Base-by-base conservation (phyloP, 1,140 invertebrate species). In the Sitobion miscanthi region DNA sequence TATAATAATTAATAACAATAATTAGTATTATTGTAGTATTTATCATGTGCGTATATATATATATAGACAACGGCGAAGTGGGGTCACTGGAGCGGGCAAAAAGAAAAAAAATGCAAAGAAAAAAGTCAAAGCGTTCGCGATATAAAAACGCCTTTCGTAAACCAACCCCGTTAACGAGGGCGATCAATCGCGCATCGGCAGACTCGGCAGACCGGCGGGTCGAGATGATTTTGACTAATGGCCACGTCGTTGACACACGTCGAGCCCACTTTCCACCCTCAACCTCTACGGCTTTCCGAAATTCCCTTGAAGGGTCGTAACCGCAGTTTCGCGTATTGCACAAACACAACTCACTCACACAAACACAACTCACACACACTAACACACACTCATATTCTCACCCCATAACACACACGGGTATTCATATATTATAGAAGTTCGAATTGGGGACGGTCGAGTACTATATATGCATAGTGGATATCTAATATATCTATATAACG, bases 91-190 rank as follows among this genome's bases (percentile, higher is more conserved):
- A n/a, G 30, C 14, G 62, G n/a, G 14, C 52, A 54, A n/a, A 25
- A 25, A 62, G 23, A 14, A 62, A 62, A 62, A 47, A 77, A 17
- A 35, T 77, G 30, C 30, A n/a, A 77, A n/a, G 62, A 77, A 77
- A 69, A 77, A 77, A 77, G 62, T n/a, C 62, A 77, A n/a, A 77
- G 14, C n/a, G 62, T 77, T 77, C 5, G 14, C n/a, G 62, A 77
- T 77, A 77, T 77, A 77, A 77, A 77, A 77, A 77, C 62, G 62
- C 62, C 62, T 77, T 77, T 77, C 62, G 62, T 77, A n/a, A 69
- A 77, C 62, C 62, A 69, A 77, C 62, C 62, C 62, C 30, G n/a
- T 77, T 77, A 77, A 77, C 62, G 62, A 77, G 62, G 62, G 3
- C 62, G 62, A 77, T 77, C 62, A 77, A 77, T 77, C 62, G 62